Conservation (phyloP, 2,888 invertebrate species). For the Oscheius sp. region DNA sequence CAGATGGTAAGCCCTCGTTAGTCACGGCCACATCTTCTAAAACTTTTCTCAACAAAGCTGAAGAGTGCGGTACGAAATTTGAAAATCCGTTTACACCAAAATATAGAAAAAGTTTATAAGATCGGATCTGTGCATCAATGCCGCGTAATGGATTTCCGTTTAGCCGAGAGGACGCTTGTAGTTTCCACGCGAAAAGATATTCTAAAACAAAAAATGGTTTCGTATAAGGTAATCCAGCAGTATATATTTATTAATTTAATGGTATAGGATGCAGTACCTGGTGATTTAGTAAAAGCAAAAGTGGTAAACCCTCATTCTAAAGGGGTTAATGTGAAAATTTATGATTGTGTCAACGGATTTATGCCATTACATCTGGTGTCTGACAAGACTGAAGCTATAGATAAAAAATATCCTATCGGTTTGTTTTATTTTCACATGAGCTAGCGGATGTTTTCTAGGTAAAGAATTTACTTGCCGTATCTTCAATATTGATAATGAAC, state of each 20-base stretch:
- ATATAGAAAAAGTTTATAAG: slow-evolving; percentile 44
- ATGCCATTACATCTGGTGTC: slow-evolving; percentile 51
- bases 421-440: neutral
- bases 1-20: slow-evolving; percentile 46
- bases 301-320: slow-evolving; percentile 40
- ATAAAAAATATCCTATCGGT: slow-evolving; percentile 48
- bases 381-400: slow-evolving; percentile 51
- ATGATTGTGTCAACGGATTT: slow-evolving; percentile 55
- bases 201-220: slow-evolving; percentile 62
- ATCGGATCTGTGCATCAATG: slow-evolving; percentile 59
- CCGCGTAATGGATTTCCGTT: slow-evolving; percentile 61
- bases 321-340: slow-evolving; percentile 47
- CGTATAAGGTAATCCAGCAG: slow-evolving; percentile 41
- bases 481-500: slow-evolving; percentile 50
- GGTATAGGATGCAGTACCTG: slow-evolving; percentile 52
- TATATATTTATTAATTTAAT: neutral
- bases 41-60: slow-evolving; percentile 45
- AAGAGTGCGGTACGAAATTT: slow-evolving; percentile 37
- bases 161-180: slow-evolving; percentile 59
- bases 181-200: slow-evolving; percentile 64
- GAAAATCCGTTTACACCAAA: neutral
- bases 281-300: slow-evolving; percentile 47
- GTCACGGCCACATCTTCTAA: slow-evolving; percentile 46
- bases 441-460: slow-evolving; percentile 16
- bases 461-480: slow-evolving; percentile 60